Conservation (phyloP, 1,140 invertebrate species). For the Lamellibrachia luymesi region DNA sequence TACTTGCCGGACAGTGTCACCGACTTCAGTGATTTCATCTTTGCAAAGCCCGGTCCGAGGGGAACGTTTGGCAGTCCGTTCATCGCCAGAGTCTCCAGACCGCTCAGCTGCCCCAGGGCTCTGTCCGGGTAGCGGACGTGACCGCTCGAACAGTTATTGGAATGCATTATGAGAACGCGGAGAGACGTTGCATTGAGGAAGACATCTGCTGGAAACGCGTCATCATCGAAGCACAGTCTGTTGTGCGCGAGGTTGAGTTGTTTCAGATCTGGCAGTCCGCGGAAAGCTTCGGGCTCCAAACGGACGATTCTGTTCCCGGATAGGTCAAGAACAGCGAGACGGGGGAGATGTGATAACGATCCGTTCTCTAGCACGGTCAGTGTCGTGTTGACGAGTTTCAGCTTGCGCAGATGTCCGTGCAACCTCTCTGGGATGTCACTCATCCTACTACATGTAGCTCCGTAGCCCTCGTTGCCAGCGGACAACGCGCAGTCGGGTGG, state of each 20-base stretch:
- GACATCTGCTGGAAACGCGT: too few species aligned
- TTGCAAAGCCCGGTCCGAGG: background rate
- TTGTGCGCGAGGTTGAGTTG: too few species aligned
- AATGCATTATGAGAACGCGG: too few species aligned
- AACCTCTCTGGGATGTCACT: background rate
- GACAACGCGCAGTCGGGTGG: background rate
- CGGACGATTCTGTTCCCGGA: background rate
- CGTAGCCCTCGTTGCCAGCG: too few species aligned
- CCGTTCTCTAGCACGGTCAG: background rate
- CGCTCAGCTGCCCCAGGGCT: too few species aligned
- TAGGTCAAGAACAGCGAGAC: background rate
- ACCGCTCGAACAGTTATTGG: too few species aligned
- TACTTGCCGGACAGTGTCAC: background rate
- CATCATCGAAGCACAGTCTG: too few species aligned
- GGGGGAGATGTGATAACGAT: background rate
- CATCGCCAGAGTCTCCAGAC: too few species aligned
- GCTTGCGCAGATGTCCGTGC: background rate
- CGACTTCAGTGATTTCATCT: background rate
- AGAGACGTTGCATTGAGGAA: too few species aligned
- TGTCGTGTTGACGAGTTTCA: background rate
- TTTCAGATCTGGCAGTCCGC: too few species aligned
- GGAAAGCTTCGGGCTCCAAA: background rate
- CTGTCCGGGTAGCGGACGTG: too few species aligned
- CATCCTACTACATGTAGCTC: background rate
- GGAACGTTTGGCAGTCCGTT: background rate